phyloP scores from a whole-genome alignment of 2,888 invertebrate species.

The Andrena minutula region DNA sequence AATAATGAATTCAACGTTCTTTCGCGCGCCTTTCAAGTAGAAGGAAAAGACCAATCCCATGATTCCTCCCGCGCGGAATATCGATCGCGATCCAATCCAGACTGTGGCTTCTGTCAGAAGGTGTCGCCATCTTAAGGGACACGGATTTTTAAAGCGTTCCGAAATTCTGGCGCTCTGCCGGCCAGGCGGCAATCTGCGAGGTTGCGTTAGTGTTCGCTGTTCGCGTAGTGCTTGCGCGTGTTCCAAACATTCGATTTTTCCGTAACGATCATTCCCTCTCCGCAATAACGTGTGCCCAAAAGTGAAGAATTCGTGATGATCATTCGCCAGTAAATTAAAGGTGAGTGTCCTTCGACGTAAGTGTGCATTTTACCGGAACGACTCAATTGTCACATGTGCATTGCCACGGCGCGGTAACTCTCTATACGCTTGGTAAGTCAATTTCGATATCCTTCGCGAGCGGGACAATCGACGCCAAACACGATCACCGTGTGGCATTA shows the following conservation, averaged over 20 bases:
- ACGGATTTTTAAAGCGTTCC: slow-evolving; percentile 51
- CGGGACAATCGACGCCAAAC: not conserved
- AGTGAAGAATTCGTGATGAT: slow-evolving; percentile 26
- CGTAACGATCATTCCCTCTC: not conserved
- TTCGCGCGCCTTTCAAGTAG: slow-evolving; percentile 12
- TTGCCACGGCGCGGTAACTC: slow-evolving; percentile 28
- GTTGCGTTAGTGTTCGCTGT: slow-evolving; percentile 49
- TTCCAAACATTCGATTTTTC: slow-evolving; percentile 44
- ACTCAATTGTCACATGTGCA: slow-evolving; percentile 35
- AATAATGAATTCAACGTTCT: not conserved
- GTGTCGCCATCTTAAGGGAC: slow-evolving; percentile 67
- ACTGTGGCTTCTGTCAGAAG: not conserved
- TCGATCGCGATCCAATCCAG: slow-evolving; percentile 40
- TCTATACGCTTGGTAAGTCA: slow-evolving; percentile 38
- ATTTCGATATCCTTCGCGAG: slow-evolving; percentile 1
- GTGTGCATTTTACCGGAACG: slow-evolving; percentile 21
- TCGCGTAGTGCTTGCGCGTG: slow-evolving; percentile 60
- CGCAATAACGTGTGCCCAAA: slow-evolving; percentile 20
- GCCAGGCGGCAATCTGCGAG: slow-evolving; percentile 73
- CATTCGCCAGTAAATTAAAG: slow-evolving; percentile 36
- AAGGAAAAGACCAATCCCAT: not conserved
- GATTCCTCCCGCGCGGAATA: slow-evolving; percentile 13
- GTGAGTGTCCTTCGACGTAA: slow-evolving; percentile 43
- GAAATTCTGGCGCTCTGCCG: slow-evolving; percentile 64
- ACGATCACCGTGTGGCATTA: not conserved